These are phyloP conservation scores for Dicentrarchus labrax DNA, from an alignment of 2,113 vertebrate species.

Conservation along the genomic window DNA sequence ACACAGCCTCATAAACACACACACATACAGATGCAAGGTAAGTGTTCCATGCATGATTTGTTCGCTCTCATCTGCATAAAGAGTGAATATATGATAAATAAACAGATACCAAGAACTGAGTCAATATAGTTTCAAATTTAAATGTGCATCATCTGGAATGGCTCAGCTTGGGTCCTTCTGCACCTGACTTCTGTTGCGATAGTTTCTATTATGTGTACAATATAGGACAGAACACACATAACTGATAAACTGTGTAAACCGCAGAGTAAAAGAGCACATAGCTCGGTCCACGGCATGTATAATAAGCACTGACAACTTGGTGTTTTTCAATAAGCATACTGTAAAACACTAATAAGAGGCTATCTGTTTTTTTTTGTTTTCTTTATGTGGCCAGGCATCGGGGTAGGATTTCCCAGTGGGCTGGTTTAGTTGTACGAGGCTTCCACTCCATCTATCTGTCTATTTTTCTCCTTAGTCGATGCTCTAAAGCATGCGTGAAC, in stretches of 20 bases:
- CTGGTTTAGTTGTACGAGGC: slow-evolving; percentile 57
- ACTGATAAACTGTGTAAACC: slow-evolving; percentile 34
- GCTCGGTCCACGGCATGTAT: not conserved
- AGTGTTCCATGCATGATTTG: slow-evolving; percentile 69
- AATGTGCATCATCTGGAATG: slow-evolving; percentile 71
- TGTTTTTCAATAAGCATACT: slow-evolving; percentile 33
- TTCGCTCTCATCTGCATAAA: slow-evolving; percentile 79
- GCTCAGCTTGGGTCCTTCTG: slow-evolving; percentile 70
- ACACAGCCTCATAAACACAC: slow-evolving; percentile 45
- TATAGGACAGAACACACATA: slow-evolving; percentile 22
- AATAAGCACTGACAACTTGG: slow-evolving; percentile 17
- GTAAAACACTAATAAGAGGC: slow-evolving; percentile 54
- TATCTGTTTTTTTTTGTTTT: slow-evolving; percentile 18
- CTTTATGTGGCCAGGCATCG: slow-evolving; percentile 36
- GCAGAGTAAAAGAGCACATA: slow-evolving; percentile 31
- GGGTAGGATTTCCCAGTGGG: slow-evolving; percentile 61
- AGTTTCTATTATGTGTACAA: slow-evolving; percentile 72
- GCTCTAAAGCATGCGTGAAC: slow-evolving; percentile 65
- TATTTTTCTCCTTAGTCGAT: slow-evolving; percentile 58
- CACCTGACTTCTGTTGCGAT: slow-evolving; percentile 76
- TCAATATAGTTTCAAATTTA: slow-evolving; percentile 73
- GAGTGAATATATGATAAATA: slow-evolving; percentile 80
- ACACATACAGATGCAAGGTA: slow-evolving; percentile 48
- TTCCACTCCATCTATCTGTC: slow-evolving; percentile 66
- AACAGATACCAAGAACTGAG: slow-evolving; percentile 66